phyloP scores from a whole-genome alignment of 2,797 vertebrate genomes.

The Geotrypetes seraphini region DNA sequence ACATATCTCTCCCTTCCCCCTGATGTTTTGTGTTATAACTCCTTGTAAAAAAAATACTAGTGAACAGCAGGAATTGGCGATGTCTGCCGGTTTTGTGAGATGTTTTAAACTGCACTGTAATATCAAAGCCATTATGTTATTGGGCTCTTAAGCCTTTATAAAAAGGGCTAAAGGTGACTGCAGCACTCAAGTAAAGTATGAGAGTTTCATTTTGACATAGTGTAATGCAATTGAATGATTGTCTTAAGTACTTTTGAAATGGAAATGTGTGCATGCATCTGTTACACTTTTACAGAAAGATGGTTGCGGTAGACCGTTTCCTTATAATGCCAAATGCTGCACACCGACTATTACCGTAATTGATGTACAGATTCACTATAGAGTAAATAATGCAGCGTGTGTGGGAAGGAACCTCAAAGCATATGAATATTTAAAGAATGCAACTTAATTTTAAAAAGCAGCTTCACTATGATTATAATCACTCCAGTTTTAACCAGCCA shows the following conservation, averaged over 20 bases:
- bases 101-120: no score
- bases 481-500: constrained; percentile 13
- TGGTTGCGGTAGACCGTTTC: constrained; percentile 37
- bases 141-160: no score
- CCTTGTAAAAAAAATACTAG: no score
- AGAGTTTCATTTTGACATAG: neutral
- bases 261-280: constrained; percentile 41
- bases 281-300: constrained; percentile 54
- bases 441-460: constrained; percentile 45
- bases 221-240: constrained; percentile 33
- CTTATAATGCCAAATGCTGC: constrained; percentile 56
- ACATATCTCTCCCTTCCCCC: neutral
- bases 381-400: constrained; percentile 59
- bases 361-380: constrained; percentile 53
- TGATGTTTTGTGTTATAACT: no score
- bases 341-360: constrained; percentile 62
- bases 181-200: no score
- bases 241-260: constrained; percentile 29
- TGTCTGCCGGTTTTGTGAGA: no score
- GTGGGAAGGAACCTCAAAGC: constrained; percentile 60
- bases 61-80: no score
- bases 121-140: no score
- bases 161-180: neutral
- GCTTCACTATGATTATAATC: constrained; percentile 27
- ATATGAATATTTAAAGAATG: constrained; percentile 69